Conservation (phyloP, 2,113 vertebrate species). For the Ptilonorhynchus violaceus region DNA sequence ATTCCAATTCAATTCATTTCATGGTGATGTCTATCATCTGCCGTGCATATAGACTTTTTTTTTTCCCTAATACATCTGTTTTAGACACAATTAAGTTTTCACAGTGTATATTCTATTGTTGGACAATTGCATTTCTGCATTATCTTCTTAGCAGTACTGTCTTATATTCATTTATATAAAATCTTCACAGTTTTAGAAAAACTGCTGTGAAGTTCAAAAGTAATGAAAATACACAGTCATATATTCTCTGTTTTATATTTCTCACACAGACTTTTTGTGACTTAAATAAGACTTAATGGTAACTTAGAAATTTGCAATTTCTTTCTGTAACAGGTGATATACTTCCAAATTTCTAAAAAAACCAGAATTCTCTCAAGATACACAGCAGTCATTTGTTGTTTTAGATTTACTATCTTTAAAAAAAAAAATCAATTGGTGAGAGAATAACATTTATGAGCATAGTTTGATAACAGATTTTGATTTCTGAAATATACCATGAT, state of each 20-base stretch:
- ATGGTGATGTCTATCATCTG: not conserved
- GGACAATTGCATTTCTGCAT: not conserved
- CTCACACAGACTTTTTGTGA: not conserved
- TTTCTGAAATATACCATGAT: constrained; percentile 28
- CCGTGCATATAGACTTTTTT: not conserved
- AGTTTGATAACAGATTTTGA: constrained; percentile 1
- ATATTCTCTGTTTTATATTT: not conserved
- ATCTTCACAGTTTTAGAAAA: not conserved
- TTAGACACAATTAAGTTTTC: not conserved
- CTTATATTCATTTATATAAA: not conserved
- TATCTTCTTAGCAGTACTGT: not conserved
- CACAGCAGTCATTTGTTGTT: not conserved
- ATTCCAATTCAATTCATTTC: not conserved
- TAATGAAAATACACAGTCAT: not conserved
- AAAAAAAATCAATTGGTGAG: not conserved
- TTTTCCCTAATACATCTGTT: not conserved
- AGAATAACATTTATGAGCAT: not conserved
- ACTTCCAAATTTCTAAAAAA: not conserved
- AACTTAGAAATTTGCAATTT: not conserved
- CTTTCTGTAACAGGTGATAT: not conserved
- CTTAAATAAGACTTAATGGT: not conserved
- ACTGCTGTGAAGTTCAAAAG: not conserved
- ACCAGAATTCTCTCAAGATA: not conserved
- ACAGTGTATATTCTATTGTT: not conserved
- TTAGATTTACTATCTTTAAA: not conserved